Base-by-base conservation (phyloP, 2,888 invertebrate genomes). In the Apomyelois bistriatella region DNA sequence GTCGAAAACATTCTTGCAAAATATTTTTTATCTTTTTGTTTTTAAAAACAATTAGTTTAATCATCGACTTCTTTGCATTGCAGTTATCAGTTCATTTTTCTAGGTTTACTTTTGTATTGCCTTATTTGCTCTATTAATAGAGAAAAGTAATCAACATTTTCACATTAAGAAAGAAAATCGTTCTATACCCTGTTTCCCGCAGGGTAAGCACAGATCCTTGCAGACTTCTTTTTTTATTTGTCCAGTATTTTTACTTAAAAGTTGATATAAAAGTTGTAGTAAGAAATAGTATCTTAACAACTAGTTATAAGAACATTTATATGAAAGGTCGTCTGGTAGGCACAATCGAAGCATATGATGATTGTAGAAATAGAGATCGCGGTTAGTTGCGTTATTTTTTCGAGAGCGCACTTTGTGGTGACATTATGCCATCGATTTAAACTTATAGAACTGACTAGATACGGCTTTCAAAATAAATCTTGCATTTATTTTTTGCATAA, bases 311-410 rank as follows among this genome's bases (percentile, higher is more conserved):
- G 50, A 53, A 62, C 61, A 66, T 60, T 61, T 60, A 57, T 62
- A 57, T 53, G 54, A 62, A 66, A 73, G 72, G 67, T 63, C 66
- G 62, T 56, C 66, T 66, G 64, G 58, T 58, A 56, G 57, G 58
- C 58, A 66, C 66, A 65, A 59, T 65, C 57, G 60, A 60, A 59
- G 59, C 65, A 70, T 70, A 73, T 74, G 75, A 78, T 75, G 72
- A 76, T 72, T 68, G 70, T 68, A 68, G 67, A 75, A 78, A 74
- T 66, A 72, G 67, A 69, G 76, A 68, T 72, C 80, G 79, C 66
- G 81, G 76, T 82, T 70, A 75, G 72, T 77, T 79, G 76, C 79
- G 69, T 71, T 70, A 80, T 43, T 75, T 82, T 78, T 79, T 70
- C 22, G 71, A 72, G 62, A 76, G 64, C 65, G 56, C 67, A 72